Evolutionary conservation across 92 coral and sea anemone genomes (phyloP), one percentile per base, ranked within the genome.

Genomic region (Epizoanthus ramosus): DNA sequence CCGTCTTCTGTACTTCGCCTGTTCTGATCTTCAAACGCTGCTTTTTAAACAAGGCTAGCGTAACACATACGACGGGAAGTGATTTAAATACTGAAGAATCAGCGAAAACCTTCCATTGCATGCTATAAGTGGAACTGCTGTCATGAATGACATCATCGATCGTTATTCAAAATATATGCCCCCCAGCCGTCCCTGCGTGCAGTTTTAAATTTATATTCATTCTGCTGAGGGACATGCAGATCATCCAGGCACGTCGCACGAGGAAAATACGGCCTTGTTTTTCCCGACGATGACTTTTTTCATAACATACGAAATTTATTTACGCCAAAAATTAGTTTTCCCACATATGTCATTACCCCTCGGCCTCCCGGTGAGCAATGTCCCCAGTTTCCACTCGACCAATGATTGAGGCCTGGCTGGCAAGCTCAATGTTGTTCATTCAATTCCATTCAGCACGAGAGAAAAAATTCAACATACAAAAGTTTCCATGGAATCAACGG

Each of bases 401-500:
- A 24, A 3, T 18, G n/a, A 24, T 17, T 53, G 63, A 53, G 63
- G 79, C 79, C 24, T 23, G 79, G 79, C 57, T 5, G 10, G 43
- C 15, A 54, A 1, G 3, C 25, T 72, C 31, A 28, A 2, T 28
- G 31, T 28, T 28, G 31, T 28, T 28, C 31, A 28, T n/a, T n/a
- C n/a, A n/a, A n/a, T n/a, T n/a, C n/a, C n/a, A 2, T 28, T 28
- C 31, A 28, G 31, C 31, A 37, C 3, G 43, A 37, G 43, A 3
- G 43, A 37, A 3, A 37, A 37, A 37, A 37, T 37, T 37, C 28
- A 25, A n/a, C 23, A 17, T 13, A 61, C 12, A 61, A n/a, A 61
- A 21, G 71, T 77, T 60, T 60, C 82, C 58, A 77, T 77, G 82
- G 82, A 21, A 52, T 59, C 70, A 60, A 71, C 82, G 63, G 41